A percentile compares a stretch with the other conserved stretches of the same genome.
phyloP scores from a whole-genome alignment of 2,113 vertebrate genomes.

The Sminthopsis crassicaudata region DNA sequence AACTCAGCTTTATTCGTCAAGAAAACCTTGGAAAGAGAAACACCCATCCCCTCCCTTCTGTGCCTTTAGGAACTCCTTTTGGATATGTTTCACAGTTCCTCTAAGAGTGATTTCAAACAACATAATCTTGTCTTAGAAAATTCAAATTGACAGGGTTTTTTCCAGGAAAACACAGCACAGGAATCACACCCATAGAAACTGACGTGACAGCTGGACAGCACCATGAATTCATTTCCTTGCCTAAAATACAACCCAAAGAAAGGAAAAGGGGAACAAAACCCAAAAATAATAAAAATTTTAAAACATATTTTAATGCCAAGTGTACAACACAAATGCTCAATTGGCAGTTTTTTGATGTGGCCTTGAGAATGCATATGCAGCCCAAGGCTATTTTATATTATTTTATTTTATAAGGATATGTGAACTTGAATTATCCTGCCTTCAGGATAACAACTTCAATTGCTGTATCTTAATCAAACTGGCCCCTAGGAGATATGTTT shows the following conservation, averaged over 20 bases:
- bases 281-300: slow-evolving; percentile 59
- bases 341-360: background rate
- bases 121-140: slow-evolving; percentile 32
- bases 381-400: background rate
- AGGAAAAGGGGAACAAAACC: slow-evolving; percentile 25
- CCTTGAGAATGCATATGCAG: background rate
- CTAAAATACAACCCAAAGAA: slow-evolving; percentile 4
- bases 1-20: background rate
- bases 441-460: background rate
- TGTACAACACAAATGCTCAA: slow-evolving; percentile 1
- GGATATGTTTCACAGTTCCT: slow-evolving; percentile 39
- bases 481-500: background rate
- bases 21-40: slow-evolving; percentile 26
- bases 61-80: slow-evolving; percentile 43
- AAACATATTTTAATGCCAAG: slow-evolving; percentile 7
- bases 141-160: slow-evolving; percentile 37
- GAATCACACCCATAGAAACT: slow-evolving; percentile 58
- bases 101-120: slow-evolving; percentile 19
- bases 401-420: background rate
- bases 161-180: slow-evolving; percentile 39
- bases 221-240: slow-evolving; percentile 53
- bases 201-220: slow-evolving; percentile 50
- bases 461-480: background rate
- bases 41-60: background rate
- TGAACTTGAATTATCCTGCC: background rate